Evolutionary conservation across 2,113 vertebrate species (phyloP), one percentile per base, ranked within the genome.

Genomic region (Gasterosteus aculeatus): DNA sequence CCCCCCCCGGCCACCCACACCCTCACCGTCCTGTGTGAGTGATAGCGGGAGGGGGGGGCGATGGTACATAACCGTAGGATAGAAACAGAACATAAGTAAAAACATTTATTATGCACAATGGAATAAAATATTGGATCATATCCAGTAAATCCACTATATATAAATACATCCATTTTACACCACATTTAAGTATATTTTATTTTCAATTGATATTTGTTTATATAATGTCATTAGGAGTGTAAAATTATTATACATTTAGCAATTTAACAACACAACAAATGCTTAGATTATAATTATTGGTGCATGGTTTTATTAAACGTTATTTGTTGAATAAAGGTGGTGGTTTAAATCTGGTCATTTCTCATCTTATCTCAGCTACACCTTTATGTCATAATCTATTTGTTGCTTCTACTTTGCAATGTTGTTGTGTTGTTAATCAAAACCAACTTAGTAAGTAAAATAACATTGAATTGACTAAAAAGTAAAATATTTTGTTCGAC

Each of bases 11-110:
- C 35, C 1, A 31, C 35, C 5, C 53, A 1, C 10, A 54, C 3
- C 8, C 59, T 85, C 41, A 29, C 14, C 53, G n/a, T 88, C 42
- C 33, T 35, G 38, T 83, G 88, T 88, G 33, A 33, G 33, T 33
- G 33, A 4, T 3, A 5, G 33, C 3, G 33, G 33, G 33, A 1
- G 33, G 33, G 33, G 33, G 33, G 33, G 33, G 33, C 33, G 5
- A 33, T 33, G 33, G 33, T 5, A 33, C 5, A 26, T 26, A 26
- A 26, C 22, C 22, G 22, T 42, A 14, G 10, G 1, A 42, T 42
- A 42, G 3, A 42, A 42, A 42, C 10, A 42, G 10, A 42, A 56
- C 53, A 6, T 1, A n/a, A n/a, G 11, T 29, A 56, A 29, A 56
- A 26, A 22, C 26, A 31, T 2, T 31, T 11, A 3, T 56, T 29